These are phyloP conservation scores for Bombus superbus DNA, from an alignment of 1,140 invertebrate genomes.

Conservation along the genomic window DNA sequence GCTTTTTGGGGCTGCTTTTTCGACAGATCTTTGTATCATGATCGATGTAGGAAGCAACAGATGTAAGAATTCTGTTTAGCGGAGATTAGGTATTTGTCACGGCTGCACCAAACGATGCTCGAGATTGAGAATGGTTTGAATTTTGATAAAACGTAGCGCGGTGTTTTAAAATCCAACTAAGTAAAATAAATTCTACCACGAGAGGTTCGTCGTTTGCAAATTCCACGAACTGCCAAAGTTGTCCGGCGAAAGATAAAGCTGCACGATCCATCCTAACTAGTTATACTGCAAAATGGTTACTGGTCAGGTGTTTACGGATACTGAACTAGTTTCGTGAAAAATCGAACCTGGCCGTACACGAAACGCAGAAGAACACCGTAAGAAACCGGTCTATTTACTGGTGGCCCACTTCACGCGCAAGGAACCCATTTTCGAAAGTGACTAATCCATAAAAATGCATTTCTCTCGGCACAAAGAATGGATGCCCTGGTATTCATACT, in stretches of 20 bases:
- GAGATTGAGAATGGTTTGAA: too few species aligned
- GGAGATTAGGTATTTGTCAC: not conserved
- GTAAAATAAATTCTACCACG: too few species aligned
- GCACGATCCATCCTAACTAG: not conserved
- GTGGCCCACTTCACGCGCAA: constrained; percentile 21
- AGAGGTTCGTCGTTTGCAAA: too few species aligned
- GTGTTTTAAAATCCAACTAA: too few species aligned
- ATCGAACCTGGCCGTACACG: not conserved
- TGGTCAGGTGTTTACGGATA: constrained; percentile 2
- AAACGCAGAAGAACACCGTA: not conserved
- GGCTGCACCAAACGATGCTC: too few species aligned
- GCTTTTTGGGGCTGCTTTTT: too few species aligned
- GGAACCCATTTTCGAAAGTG: constrained; percentile 51
- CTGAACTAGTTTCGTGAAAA: not conserved
- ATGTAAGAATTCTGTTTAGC: not conserved
- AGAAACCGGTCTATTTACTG: constrained; percentile 14
- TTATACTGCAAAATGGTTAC: not conserved
- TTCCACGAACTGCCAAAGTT: too few species aligned
- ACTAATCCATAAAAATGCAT: constrained; percentile 59
- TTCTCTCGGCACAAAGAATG: constrained; percentile 40
- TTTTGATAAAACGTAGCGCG: too few species aligned
- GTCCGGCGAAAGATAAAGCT: too few species aligned
- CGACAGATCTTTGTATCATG: not conserved
- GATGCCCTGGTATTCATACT: constrained; percentile 51
- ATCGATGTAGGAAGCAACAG: not conserved